phyloP scores from a whole-genome alignment of 1,140 invertebrate genomes.

The Aphelinus certus region DNA sequence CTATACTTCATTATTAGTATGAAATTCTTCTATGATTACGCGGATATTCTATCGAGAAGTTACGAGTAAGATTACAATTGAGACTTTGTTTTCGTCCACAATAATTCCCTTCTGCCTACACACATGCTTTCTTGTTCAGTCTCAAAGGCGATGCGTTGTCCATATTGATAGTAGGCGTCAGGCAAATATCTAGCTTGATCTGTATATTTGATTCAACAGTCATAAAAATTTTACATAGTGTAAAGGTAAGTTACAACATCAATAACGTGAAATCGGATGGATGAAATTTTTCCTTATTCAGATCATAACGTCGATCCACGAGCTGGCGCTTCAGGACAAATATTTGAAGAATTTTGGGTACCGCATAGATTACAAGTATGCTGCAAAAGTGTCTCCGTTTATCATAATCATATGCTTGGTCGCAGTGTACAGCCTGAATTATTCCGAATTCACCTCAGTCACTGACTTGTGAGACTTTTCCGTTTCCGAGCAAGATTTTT shows the following conservation, averaged over 20 bases:
- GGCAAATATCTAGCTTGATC: neutral
- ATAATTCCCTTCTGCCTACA: too few relatives aligned
- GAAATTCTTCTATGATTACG: slow-evolving; percentile 7
- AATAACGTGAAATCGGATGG: neutral
- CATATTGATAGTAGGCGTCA: neutral
- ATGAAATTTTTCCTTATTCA: neutral
- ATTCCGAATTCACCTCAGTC: neutral
- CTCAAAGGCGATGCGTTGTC: neutral
- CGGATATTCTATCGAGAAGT: neutral
- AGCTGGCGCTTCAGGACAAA: neutral
- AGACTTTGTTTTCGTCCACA: too few relatives aligned
- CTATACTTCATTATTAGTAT: slow-evolving; percentile 4
- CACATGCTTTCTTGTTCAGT: neutral
- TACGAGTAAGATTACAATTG: neutral
- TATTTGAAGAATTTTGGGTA: slow-evolving; percentile 7
- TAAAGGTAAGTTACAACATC: neutral
- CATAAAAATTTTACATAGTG: slow-evolving; percentile 17
- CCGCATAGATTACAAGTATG: neutral
- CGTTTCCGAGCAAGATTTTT: too few relatives aligned
- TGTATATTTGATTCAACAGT: slow-evolving; percentile 11
- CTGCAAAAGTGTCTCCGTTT: neutral
- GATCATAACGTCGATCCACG: neutral
- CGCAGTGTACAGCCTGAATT: neutral
- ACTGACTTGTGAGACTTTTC: neutral
- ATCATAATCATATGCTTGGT: neutral